phyloP scores from a whole-genome alignment of 2,113 vertebrate genomes.

The Tragelaphus imberbis region DNA sequence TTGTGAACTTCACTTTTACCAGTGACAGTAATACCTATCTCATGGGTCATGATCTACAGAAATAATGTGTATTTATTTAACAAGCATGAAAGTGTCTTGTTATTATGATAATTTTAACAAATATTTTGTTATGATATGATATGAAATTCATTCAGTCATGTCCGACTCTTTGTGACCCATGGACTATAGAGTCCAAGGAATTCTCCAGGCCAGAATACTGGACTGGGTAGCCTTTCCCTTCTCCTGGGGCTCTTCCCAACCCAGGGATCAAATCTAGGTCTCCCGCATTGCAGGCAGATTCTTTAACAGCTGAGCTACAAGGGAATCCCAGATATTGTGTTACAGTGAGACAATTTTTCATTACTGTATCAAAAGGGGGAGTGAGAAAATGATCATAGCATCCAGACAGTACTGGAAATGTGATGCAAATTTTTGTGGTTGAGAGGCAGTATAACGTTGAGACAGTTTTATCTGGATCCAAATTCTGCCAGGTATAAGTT shows the following conservation, averaged over 20 bases:
- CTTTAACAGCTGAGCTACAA: not conserved
- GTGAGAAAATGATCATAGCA: not conserved
- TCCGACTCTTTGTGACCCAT: not conserved
- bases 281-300: not conserved
- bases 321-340: not conserved
- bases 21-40: not conserved
- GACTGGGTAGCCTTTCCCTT: not conserved
- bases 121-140: not conserved
- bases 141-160: not conserved
- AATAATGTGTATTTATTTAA: not conserved
- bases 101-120: not conserved
- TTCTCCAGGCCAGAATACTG: not conserved
- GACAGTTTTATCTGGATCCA: not conserved
- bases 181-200: not conserved
- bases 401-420: not conserved
- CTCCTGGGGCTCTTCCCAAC: not conserved
- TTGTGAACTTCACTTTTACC: not conserved
- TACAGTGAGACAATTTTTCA: not conserved
- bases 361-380: not conserved
- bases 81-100: not conserved
- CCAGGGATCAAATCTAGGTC: not conserved
- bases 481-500: not conserved
- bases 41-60: not conserved
- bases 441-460: not conserved
- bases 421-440: not conserved